phyloP scores from a whole-genome alignment of 2,888 invertebrate genomes.

The Lasioglossum calceatum region DNA sequence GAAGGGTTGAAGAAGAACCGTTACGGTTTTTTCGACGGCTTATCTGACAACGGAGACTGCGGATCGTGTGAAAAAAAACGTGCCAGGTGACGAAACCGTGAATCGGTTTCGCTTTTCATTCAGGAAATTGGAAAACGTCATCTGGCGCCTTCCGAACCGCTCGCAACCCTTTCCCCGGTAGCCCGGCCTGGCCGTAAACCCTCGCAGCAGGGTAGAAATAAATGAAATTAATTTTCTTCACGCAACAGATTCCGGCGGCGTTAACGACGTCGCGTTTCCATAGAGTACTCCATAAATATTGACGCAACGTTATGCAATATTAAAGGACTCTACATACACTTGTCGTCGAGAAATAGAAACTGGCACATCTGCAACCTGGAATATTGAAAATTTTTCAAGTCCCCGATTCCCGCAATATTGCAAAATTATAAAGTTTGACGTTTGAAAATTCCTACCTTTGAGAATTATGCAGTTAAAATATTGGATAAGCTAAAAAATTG shows the following conservation, averaged over 20 bases:
- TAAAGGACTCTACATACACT: not conserved
- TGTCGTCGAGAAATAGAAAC: not conserved
- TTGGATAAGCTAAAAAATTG: not conserved
- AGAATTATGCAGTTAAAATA: not conserved
- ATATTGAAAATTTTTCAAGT: not conserved
- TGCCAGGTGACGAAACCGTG: constrained; percentile 78
- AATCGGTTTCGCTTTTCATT: constrained; percentile 80
- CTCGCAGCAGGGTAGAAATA: constrained; percentile 79
- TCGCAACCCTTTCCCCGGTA: constrained; percentile 77
- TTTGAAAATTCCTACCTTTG: not conserved
- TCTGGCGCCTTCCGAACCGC: constrained; percentile 72
- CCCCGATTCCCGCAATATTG: no score
- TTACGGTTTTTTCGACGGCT: constrained; percentile 33
- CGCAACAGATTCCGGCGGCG: constrained; percentile 15
- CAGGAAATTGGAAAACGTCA: constrained; percentile 83
- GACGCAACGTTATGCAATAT: not conserved
- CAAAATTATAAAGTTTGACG: not conserved
- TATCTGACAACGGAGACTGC: constrained; percentile 32
- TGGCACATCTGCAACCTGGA: not conserved
- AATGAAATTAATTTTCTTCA: constrained; percentile 78
- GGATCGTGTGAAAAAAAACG: constrained; percentile 49
- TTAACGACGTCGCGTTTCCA: not conserved
- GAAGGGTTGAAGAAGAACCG: constrained; percentile 26
- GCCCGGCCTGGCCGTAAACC: constrained; percentile 57
- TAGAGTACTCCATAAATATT: not conserved